Conservation (phyloP, 2,113 vertebrate species). For the Clinocottus analis region DNA sequence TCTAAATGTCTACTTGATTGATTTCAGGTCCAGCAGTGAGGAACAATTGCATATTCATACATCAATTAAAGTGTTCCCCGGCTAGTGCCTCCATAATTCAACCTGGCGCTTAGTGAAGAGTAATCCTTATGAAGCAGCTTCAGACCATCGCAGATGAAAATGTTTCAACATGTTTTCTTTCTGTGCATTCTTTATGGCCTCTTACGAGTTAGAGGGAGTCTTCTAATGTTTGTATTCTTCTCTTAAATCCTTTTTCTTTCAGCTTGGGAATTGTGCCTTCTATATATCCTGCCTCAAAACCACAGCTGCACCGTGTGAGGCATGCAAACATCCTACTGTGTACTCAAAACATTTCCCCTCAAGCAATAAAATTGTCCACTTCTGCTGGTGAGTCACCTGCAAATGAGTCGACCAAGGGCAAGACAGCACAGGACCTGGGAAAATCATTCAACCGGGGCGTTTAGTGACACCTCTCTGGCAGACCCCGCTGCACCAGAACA, state of each 20-base stretch:
- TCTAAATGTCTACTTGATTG: slow-evolving; percentile 70
- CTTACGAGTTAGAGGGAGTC: slow-evolving; percentile 21
- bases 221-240: slow-evolving; percentile 42
- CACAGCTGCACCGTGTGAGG: slow-evolving; percentile 7
- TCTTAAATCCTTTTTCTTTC: slow-evolving; percentile 13
- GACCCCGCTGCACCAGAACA: slow-evolving; percentile 58
- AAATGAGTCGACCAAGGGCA: slow-evolving; percentile 47
- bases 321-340: slow-evolving; percentile 11
- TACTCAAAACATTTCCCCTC: slow-evolving; percentile 5
- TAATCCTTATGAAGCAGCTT: slow-evolving; percentile 62
- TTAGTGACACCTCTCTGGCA: slow-evolving; percentile 61
- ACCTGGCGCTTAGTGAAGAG: slow-evolving; percentile 54
- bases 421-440: slow-evolving; percentile 58
- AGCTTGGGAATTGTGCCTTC: slow-evolving; percentile 12
- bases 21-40: slow-evolving; percentile 70
- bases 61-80: slow-evolving; percentile 70
- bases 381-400: slow-evolving; percentile 25
- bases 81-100: slow-evolving; percentile 66
- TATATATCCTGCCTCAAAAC: slow-evolving; percentile 2
- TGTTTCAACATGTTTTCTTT: slow-evolving; percentile 73
- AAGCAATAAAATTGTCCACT: slow-evolving; percentile 3
- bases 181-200: slow-evolving; percentile 42
- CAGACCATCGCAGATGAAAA: slow-evolving; percentile 58
- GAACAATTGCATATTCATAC: slow-evolving; percentile 78
- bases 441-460: slow-evolving; percentile 60